These are phyloP conservation scores for Ips nitidus DNA, from an alignment of 1,140 invertebrate genomes.

Conservation along the genomic window DNA sequence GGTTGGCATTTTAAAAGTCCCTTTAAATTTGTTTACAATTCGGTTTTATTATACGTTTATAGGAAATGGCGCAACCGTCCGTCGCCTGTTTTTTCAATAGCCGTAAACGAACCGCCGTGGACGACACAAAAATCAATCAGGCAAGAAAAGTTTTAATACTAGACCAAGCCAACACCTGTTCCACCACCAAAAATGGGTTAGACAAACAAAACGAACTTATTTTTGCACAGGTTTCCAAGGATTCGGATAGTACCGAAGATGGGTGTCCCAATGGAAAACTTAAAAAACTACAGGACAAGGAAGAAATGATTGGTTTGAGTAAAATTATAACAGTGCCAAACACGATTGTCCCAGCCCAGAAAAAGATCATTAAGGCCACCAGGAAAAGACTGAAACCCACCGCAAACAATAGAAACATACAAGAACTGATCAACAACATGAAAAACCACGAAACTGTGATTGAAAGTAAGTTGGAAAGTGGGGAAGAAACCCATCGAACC, in stretches of 20 bases:
- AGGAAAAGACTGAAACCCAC: conserved; percentile 30
- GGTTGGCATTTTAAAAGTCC: conserved; percentile 28
- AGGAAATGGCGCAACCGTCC: conserved; percentile 68
- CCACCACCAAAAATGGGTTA: conserved; percentile 13
- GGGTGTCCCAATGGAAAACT: conserved; percentile 17
- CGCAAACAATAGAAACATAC: conserved; percentile 34
- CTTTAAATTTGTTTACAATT: conserved; percentile 41
- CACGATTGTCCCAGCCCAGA: neutral
- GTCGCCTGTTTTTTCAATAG: conserved; percentile 69
- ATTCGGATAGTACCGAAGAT: conserved; percentile 17
- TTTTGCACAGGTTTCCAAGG: conserved; percentile 21
- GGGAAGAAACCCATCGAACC: conserved; percentile 34
- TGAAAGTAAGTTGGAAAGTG: conserved; percentile 1
- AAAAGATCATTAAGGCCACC: conserved; percentile 17
- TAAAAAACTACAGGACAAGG: conserved; percentile 34
- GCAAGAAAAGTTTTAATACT: conserved; percentile 62
- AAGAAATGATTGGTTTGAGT: conserved; percentile 26
- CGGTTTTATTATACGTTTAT: conserved; percentile 22
- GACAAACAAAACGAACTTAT: conserved; percentile 18
- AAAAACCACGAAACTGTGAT: conserved; percentile 26
- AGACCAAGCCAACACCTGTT: conserved; percentile 41
- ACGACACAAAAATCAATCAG: conserved; percentile 61
- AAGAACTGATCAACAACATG: conserved; percentile 38
- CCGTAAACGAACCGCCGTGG: conserved; percentile 67
- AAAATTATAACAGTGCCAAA: conserved; percentile 18